Percentiles rank a stretch among this genome's conserved stretches.
Conservation (phyloP, 1,140 invertebrate genomes). For the Heliconius hewitsoni region DNA sequence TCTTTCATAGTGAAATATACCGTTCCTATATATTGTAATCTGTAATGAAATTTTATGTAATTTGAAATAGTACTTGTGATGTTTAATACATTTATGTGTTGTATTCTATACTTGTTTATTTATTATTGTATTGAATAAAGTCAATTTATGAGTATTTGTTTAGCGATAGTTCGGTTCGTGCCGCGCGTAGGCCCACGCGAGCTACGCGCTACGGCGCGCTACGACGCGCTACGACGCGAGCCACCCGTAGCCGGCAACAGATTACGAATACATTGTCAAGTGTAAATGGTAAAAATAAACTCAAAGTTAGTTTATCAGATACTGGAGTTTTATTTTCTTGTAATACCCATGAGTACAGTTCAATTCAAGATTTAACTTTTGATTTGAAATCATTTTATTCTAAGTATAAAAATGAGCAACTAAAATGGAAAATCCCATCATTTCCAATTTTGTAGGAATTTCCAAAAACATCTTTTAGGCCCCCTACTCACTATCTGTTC, state of each 20-base stretch:
- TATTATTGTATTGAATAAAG: slow-evolving; percentile 33
- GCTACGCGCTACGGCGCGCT: slow-evolving; percentile 69
- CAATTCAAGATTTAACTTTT: no score
- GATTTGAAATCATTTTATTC: no score
- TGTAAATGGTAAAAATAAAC: slow-evolving; percentile 83
- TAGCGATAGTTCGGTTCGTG: slow-evolving; percentile 46
- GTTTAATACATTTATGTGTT: slow-evolving; percentile 43
- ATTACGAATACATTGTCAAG: slow-evolving; percentile 82
- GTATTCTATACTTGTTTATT: slow-evolving; percentile 39
- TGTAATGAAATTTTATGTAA: slow-evolving; percentile 71
- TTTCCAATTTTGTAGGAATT: no score
- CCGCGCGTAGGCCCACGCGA: slow-evolving; percentile 62
- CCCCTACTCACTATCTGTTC: no score
- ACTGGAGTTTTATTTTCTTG: slow-evolving; percentile 71
- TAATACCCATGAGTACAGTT: slow-evolving; percentile 22
- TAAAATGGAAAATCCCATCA: no score
- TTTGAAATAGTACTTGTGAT: slow-evolving; percentile 49
- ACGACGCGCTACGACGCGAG: slow-evolving; percentile 62
- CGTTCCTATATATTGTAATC: slow-evolving; percentile 77
- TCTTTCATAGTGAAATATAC: slow-evolving; percentile 80
- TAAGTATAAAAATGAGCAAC: no score
- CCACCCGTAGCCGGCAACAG: slow-evolving; percentile 76
- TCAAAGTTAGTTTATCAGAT: slow-evolving; percentile 83
- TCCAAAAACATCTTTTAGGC: no score
- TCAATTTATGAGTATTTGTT: slow-evolving; percentile 34